Base-by-base conservation (phyloP, 2,113 vertebrate genomes). In the Thalassoma bifasciatum region DNA sequence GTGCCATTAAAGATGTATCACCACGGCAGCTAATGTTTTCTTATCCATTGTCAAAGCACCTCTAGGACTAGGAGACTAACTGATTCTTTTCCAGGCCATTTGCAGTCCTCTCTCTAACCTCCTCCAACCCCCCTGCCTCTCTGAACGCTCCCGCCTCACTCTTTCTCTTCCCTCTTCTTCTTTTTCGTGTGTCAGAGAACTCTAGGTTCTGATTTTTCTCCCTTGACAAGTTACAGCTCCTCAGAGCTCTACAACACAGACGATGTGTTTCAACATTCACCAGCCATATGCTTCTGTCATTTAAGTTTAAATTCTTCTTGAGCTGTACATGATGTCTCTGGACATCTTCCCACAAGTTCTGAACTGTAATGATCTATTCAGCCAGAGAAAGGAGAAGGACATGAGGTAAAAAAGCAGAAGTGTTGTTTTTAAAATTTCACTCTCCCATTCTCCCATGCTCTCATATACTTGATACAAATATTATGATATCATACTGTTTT, bases 1-100 rank as follows among this genome's bases (percentile, higher is more conserved):
- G 58, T 74, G 57, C 60, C 73, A 82, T 82, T 87, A 81, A 88
- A 87, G 81, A 89, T 88, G 81, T 80, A 86, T 90, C 79, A 74
- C 82, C 47, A 66, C 60, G 68, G 61, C 72, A 58, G 68, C 79
- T 83, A 86, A 88, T 86, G 85, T 81, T 87, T 82, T 73, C 50
- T 83, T 84, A 86, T 74, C 65, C 66, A 73, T 54, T 85, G 79
- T 74, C 10, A 10, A 64, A 73, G 61, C 71, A 88, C 77, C 77
- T 85, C 37, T 64, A 86, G 61, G 61, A 80, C 42, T 8, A 10
- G 1, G 44, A 76, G 51, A 60, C 64, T 82, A 78, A 84, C 76
- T 54, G 63, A 81, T 87, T 80, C 23, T 54, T 89, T 91, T 91
- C 75, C 71, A 78, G 66, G 34, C 79, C 83, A 83, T 91, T 90